A percentile compares a stretch with the other conserved stretches of the same genome.
Conservation (phyloP, 2,888 invertebrate genomes). For the Pinctada fucata region DNA sequence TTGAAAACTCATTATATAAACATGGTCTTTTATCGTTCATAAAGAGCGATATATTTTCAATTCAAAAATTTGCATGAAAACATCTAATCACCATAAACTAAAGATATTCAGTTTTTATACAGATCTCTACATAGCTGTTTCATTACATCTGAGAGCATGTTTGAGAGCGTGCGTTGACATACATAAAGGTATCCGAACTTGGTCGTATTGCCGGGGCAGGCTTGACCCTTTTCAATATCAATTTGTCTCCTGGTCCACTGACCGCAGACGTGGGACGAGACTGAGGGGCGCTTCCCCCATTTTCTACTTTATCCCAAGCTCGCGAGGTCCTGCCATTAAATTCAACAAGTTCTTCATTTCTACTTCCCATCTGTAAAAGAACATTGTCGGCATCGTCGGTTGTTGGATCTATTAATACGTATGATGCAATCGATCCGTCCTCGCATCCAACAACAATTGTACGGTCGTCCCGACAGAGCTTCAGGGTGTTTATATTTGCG, state of each 20-base stretch:
- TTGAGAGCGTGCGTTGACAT: conserved; percentile 59
- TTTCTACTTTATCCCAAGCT: conserved; percentile 70
- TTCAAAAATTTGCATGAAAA: too few species aligned
- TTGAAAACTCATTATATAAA: too few species aligned
- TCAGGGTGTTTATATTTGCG: conserved; percentile 61
- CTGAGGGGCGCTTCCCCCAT: conserved; percentile 53
- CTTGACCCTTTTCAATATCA: conserved; percentile 61
- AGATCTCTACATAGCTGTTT: too few species aligned
- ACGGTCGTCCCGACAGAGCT: conserved; percentile 68
- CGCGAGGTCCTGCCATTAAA: conserved; percentile 46
- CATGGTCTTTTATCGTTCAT: too few species aligned
- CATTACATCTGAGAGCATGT: conserved; percentile 60
- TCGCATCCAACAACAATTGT: conserved; percentile 73
- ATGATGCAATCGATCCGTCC: conserved; percentile 71
- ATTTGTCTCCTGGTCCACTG: conserved; percentile 61
- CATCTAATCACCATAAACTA: too few species aligned
- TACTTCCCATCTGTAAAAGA: conserved; percentile 47
- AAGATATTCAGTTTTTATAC: too few species aligned
- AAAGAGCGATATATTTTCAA: too few species aligned
- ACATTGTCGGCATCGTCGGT: conserved; percentile 48
- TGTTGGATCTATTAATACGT: conserved; percentile 68
- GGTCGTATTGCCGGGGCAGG: conserved; percentile 60
- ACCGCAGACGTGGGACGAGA: conserved; percentile 69
- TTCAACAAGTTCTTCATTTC: conserved; percentile 34
- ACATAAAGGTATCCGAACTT: conserved; percentile 65